Conservation (phyloP, 2,113 vertebrate species). For the Peromyscus californicus region DNA sequence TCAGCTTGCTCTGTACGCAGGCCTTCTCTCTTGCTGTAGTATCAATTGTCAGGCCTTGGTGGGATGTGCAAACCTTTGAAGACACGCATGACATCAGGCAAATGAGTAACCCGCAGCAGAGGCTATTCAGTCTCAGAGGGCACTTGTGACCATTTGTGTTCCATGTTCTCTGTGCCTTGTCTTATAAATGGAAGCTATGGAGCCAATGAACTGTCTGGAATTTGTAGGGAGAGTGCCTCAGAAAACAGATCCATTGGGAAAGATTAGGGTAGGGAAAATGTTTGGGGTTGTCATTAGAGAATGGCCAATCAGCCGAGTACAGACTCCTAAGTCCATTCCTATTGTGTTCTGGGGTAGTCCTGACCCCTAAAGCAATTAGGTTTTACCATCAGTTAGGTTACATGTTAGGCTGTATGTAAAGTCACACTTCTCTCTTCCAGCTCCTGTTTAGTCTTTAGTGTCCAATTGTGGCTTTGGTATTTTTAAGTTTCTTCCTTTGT, state of each 20-base stretch:
- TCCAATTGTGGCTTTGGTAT: constrained; percentile 33
- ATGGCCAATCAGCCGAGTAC: not conserved
- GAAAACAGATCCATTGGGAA: constrained; percentile 69
- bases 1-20: constrained; percentile 44
- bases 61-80: not conserved
- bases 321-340: not conserved
- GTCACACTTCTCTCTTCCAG: not conserved
- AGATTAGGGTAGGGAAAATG: not conserved
- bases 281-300: constrained; percentile 18
- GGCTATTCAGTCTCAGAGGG: not conserved
- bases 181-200: constrained; percentile 23
- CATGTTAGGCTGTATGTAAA: not conserved
- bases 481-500: constrained; percentile 20
- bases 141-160: constrained; percentile 10
- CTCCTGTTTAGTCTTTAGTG: not conserved
- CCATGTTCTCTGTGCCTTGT: not conserved
- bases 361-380: not conserved
- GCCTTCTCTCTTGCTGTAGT: not conserved
- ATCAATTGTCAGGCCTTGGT: not conserved
- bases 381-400: not conserved
- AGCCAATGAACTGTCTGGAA: not conserved
- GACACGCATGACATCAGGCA: not conserved
- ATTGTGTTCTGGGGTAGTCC: not conserved
- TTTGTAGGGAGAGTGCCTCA: constrained; percentile 82
- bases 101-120: not conserved